A percentile compares a stretch with the other conserved stretches of the same genome.
Evolutionary conservation across 1,140 invertebrate genomes (phyloP).

Genomic region (Drosophila neocordata): DNA sequence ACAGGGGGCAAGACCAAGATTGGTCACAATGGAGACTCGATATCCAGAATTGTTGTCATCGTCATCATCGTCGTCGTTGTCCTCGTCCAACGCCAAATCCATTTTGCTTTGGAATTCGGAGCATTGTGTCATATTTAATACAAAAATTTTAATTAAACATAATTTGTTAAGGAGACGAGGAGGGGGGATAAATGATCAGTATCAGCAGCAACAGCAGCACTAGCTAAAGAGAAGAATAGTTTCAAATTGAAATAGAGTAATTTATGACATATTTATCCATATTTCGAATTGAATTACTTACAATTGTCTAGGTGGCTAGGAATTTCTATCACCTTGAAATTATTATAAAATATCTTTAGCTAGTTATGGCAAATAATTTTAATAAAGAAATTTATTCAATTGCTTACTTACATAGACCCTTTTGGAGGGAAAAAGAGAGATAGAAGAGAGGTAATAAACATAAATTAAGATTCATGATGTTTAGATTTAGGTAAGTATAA

Average conservation of each 20-base stretch:
- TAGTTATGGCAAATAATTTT: too few relatives aligned
- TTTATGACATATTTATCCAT: conserved; percentile 68
- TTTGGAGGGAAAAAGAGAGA: too few relatives aligned
- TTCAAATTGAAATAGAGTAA: conserved; percentile 67
- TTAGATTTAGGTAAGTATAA: too few relatives aligned
- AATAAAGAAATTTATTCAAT: too few relatives aligned
- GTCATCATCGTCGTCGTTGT: neutral
- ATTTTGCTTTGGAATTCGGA: conserved; percentile 79
- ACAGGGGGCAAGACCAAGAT: conserved; percentile 38
- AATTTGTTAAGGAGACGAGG: conserved; percentile 76
- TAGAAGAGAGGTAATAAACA: too few relatives aligned
- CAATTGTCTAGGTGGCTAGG: conserved; percentile 43
- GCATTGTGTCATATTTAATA: conserved; percentile 83
- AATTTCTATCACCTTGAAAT: conserved; percentile 30
- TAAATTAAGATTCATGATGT: too few relatives aligned
- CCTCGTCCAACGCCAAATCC: conserved; percentile 4
- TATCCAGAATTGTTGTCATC: neutral
- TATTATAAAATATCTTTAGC: too few relatives aligned
- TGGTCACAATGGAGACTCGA: neutral
- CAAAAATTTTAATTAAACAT: conserved; percentile 82
- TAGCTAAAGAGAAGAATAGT: neutral
- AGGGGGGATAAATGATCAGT: conserved; percentile 17
- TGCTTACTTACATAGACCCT: too few relatives aligned
- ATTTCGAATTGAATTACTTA: conserved; percentile 8
- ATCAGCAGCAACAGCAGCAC: conserved; percentile 47